Conservation (phyloP, 2,797 vertebrate genomes). For the Coregonus ussuriensis region DNA sequence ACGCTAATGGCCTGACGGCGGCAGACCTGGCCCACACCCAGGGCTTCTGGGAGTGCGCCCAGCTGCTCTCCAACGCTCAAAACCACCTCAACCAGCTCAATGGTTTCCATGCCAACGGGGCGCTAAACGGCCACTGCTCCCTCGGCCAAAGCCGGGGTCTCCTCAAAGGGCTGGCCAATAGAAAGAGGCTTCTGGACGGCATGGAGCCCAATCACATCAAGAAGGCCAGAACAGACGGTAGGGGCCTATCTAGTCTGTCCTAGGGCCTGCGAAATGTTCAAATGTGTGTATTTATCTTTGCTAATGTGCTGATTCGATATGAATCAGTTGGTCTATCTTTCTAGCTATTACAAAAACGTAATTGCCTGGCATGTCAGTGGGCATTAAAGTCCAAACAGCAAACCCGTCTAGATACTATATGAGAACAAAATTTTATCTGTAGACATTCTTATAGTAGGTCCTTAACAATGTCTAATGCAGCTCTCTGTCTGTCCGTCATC, state of each 20-base stretch:
- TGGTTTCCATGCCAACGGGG: constrained; percentile 72
- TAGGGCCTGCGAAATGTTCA: too few species aligned
- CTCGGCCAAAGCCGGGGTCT: constrained; percentile 54
- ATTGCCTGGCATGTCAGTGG: too few species aligned
- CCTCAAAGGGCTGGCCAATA: constrained; percentile 72
- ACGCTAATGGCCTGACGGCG: constrained; percentile 93
- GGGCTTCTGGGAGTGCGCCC: constrained; percentile 90
- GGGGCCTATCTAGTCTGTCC: constrained; percentile 8
- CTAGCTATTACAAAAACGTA: too few species aligned
- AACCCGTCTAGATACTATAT: not conserved
- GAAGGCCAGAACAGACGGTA: constrained; percentile 82
- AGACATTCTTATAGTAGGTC: not conserved
- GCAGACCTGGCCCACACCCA: constrained; percentile 93
- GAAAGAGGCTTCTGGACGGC: constrained; percentile 85
- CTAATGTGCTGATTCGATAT: too few species aligned
- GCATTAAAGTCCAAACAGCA: too few species aligned
- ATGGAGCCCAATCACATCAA: constrained; percentile 77
- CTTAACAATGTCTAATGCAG: not conserved
- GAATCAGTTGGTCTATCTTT: too few species aligned
- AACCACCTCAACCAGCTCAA: constrained; percentile 76
- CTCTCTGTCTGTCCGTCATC: not conserved
- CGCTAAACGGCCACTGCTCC: constrained; percentile 70
- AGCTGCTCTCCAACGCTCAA: constrained; percentile 87
- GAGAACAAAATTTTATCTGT: not conserved
- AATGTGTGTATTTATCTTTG: too few species aligned